Evolutionary conservation across 2,113 vertebrate genomes (phyloP), one percentile per base, ranked within the genome.

Genomic region (Ia io): DNA sequence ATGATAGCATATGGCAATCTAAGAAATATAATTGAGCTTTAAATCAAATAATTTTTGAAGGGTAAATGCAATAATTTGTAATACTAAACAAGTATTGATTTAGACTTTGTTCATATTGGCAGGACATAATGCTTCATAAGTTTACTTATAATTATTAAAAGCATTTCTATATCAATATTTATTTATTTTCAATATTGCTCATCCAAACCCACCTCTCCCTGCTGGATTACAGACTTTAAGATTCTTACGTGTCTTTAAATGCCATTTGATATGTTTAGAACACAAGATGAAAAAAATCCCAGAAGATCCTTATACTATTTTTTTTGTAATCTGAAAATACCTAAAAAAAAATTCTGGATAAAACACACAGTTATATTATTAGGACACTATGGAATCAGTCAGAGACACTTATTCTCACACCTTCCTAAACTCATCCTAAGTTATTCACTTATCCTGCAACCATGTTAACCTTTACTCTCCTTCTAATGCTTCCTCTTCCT

Each of bases 11-110:
- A 83, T 51, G 30, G 76, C 5, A 53, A 93, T 1, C 9, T 91
- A 70, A 32, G 11, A 84, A 53, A 80, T 70, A 97, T 87, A 96
- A 91, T 83, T 37, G 40, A 71, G n/a, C 0, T 70, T 88, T 53
- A 97, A 95, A 90, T 94, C 28, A 73, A 93, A 88, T 30, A 47
- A 10, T 32, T 69, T 85, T 80, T 42, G 8, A 73, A 86, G 7
- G 63, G 2, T 23, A 76, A 85, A n/a, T 82, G 1, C 84, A 92
- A 79, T 84, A 16, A 78, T n/a, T 91, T 0, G 35, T 40, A 76
- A 40, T 2, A 84, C 0, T n/a, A 56, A 84, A 25, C 76, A 76
- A 65, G 7, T 35, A 80, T 14, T 93, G n/a, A 86, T 22, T 85
- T 70, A 78, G 16, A 79, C 67, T 88, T 73, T 88, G 11, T 61